Percentiles rank a stretch among this genome's conserved stretches.
Conservation (phyloP, 2,888 invertebrate species). For the Noctua janthina region DNA sequence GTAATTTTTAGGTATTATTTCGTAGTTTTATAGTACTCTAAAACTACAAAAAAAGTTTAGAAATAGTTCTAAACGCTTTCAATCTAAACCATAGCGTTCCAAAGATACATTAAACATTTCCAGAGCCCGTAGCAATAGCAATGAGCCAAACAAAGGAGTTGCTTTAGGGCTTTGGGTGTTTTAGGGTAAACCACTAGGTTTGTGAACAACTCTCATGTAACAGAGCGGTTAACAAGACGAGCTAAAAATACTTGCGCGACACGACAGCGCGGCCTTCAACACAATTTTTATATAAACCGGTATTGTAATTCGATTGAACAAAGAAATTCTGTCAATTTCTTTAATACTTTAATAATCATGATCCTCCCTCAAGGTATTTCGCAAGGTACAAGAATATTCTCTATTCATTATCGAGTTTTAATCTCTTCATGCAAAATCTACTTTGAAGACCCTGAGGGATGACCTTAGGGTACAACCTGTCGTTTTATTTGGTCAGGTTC, state of each 20-base stretch:
- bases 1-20: background rate
- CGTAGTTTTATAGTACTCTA: background rate
- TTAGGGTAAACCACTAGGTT: slow-evolving; percentile 43
- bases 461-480: background rate
- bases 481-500: slow-evolving; percentile 23
- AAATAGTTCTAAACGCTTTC: background rate
- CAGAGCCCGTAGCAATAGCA: slow-evolving; percentile 11
- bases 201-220: slow-evolving; percentile 60
- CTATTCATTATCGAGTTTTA: slow-evolving; percentile 28
- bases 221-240: slow-evolving; percentile 64
- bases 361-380: slow-evolving; percentile 9
- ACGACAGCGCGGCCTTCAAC: slow-evolving; percentile 73
- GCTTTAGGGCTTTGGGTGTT: slow-evolving; percentile 30
- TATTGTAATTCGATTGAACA: slow-evolving; percentile 60
- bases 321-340: slow-evolving; percentile 46
- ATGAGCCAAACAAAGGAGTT: slow-evolving; percentile 28
- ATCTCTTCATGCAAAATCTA: slow-evolving; percentile 21
- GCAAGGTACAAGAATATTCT: slow-evolving; percentile 15
- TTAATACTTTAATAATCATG: slow-evolving; percentile 33
- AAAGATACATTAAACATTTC: slow-evolving; percentile 2
- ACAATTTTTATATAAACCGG: slow-evolving; percentile 67
- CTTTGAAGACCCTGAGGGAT: slow-evolving; percentile 13
- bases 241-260: slow-evolving; percentile 74
- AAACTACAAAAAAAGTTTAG: background rate
- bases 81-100: background rate